Percentiles rank a stretch among this genome's conserved stretches.
Evolutionary conservation across 2,113 vertebrate genomes (phyloP).

Genomic region (Microtus ochrogaster): DNA sequence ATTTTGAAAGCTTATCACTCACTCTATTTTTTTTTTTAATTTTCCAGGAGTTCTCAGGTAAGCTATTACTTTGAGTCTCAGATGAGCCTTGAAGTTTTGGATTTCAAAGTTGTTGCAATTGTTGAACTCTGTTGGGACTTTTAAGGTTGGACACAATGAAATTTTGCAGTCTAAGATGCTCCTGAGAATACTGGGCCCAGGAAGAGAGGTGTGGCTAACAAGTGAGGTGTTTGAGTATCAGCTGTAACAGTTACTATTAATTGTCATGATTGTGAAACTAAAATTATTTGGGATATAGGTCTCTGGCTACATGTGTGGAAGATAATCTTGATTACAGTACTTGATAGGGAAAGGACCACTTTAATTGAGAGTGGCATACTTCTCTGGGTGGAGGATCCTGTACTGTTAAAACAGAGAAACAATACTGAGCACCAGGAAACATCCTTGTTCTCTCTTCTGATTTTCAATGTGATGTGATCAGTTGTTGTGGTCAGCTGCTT

Average conservation of each 20-base stretch:
- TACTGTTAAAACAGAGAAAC: background rate
- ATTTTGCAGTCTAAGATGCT: background rate
- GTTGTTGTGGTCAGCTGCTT: background rate
- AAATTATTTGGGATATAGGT: background rate
- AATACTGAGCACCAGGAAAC: too few species aligned
- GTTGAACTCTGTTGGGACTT: background rate
- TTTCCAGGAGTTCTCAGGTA: background rate
- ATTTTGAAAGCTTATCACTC: background rate
- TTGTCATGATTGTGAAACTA: background rate
- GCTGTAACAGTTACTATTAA: background rate
- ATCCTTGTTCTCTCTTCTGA: background rate
- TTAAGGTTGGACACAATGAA: background rate
- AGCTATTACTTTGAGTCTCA: background rate
- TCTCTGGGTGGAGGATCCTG: background rate
- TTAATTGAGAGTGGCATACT: background rate
- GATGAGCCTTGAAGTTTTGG: background rate
- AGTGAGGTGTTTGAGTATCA: background rate
- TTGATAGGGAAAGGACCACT: background rate
- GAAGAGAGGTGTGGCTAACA: background rate
- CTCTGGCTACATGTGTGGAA: background rate
- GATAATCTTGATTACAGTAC: background rate
- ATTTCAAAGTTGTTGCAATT: background rate
- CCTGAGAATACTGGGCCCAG: background rate
- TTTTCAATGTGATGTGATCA: background rate
- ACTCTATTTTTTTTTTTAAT: background rate